phyloP scores from a whole-genome alignment of 1,140 invertebrate genomes.

The Telenomus remus region DNA sequence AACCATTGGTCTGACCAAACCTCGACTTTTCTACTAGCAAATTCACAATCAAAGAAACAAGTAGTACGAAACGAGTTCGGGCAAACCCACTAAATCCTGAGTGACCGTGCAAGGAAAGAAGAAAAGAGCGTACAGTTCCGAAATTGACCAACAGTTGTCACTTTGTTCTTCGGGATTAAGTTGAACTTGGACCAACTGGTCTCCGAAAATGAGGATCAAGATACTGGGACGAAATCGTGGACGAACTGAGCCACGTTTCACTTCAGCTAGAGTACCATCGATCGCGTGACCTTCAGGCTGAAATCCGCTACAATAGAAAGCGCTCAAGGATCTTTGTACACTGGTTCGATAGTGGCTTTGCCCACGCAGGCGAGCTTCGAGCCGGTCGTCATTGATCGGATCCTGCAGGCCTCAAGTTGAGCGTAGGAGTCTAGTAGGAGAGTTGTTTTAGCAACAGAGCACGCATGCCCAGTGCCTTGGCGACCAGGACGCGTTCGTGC shows the following conservation, averaged over 20 bases:
- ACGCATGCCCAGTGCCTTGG: slow-evolving; percentile 72
- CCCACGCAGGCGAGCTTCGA: neutral
- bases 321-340: slow-evolving; percentile 11
- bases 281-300: neutral
- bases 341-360: neutral
- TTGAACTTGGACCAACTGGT: slow-evolving; percentile 35
- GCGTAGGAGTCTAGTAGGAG: neutral
- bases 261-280: neutral
- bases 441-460: slow-evolving; percentile 44
- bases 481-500: slow-evolving; percentile 65
- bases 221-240: too few species aligned
- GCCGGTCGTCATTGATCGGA: slow-evolving; percentile 26
- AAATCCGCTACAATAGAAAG: neutral
- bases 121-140: slow-evolving; percentile 58
- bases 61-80: too few species aligned
- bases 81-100: too few species aligned
- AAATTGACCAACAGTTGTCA: slow-evolving; percentile 57
- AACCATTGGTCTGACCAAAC: too few species aligned
- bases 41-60: too few species aligned
- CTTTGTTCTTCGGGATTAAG: slow-evolving; percentile 51
- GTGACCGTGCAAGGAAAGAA: neutral
- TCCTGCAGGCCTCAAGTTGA: too few species aligned
- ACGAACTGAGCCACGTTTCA: too few species aligned
- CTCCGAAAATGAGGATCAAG: slow-evolving; percentile 9
- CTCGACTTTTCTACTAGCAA: too few species aligned